Conservation (phyloP, 2,113 vertebrate genomes). For the Stegastes partitus region DNA sequence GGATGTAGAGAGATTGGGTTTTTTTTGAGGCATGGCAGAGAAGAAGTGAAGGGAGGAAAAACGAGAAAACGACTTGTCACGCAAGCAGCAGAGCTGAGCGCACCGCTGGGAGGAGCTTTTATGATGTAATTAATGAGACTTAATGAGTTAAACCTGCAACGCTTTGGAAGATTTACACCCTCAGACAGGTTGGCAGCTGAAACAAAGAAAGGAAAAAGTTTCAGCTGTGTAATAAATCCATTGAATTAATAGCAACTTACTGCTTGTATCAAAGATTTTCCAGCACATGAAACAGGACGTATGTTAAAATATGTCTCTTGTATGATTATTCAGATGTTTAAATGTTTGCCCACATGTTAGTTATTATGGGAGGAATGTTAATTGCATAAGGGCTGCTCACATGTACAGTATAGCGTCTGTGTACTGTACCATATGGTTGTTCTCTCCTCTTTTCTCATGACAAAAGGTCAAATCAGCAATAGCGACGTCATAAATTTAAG, state of each 20-base stretch:
- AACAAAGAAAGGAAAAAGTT: slow-evolving; percentile 4
- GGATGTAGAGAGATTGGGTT: slow-evolving; percentile 70
- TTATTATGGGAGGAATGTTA: slow-evolving; percentile 52
- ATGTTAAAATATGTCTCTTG: slow-evolving; percentile 6
- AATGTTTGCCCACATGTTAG: slow-evolving; percentile 53
- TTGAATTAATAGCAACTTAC: slow-evolving; percentile 18
- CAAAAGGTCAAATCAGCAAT: slow-evolving; percentile 6
- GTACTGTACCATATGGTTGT: slow-evolving; percentile 27
- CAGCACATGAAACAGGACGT: slow-evolving; percentile 2
- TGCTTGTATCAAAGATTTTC: slow-evolving; percentile 17
- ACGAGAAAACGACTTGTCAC: slow-evolving; percentile 69
- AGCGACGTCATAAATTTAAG: slow-evolving; percentile 4
- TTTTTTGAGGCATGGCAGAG: slow-evolving; percentile 42
- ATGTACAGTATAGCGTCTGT: slow-evolving; percentile 10
- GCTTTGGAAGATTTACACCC: slow-evolving; percentile 38
- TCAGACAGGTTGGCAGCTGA: neutral
- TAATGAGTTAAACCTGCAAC: slow-evolving; percentile 19
- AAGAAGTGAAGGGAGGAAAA: slow-evolving; percentile 24
- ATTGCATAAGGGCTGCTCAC: slow-evolving; percentile 22
- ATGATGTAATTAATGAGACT: slow-evolving; percentile 34
- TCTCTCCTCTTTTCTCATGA: slow-evolving; percentile 28
- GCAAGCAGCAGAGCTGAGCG: slow-evolving; percentile 48
- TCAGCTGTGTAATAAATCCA: neutral
- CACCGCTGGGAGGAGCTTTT: slow-evolving; percentile 42
- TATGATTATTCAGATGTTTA: slow-evolving; percentile 30